phyloP scores from a whole-genome alignment of 2,113 vertebrate species.

The Salvelinus sp. region DNA sequence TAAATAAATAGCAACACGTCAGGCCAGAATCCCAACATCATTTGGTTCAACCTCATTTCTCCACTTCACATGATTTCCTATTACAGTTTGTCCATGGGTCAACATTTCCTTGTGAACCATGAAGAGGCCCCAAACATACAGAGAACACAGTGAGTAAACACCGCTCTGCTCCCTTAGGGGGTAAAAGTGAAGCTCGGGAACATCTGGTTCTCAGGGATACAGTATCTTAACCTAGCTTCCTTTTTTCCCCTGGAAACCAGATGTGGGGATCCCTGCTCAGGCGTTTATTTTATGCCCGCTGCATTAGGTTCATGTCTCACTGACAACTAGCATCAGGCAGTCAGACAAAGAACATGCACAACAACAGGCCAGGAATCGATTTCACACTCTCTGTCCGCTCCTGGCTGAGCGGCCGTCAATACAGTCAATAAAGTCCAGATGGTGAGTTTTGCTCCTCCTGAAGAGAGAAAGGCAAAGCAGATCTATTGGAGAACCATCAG shows the following conservation, averaged over 20 bases:
- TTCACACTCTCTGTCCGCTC: constrained; percentile 64
- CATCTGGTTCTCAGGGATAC: too few species aligned
- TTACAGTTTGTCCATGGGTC: not conserved
- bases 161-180: not conserved
- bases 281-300: not conserved
- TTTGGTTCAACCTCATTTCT: too few species aligned
- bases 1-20: too few species aligned
- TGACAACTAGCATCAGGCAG: constrained; percentile 1
- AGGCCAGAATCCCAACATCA: too few species aligned
- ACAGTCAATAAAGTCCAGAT: constrained; percentile 75
- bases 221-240: too few species aligned
- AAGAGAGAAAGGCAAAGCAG: constrained; percentile 49
- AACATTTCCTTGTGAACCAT: too few species aligned
- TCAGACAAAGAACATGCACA: constrained; percentile 50
- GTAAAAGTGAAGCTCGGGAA: constrained; percentile 33
- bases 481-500: constrained; percentile 70
- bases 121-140: too few species aligned
- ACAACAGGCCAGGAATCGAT: constrained; percentile 69
- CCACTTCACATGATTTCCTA: too few species aligned
- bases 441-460: constrained; percentile 69
- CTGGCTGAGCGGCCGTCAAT: constrained; percentile 63
- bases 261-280: not conserved
- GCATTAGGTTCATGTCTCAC: too few species aligned
- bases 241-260: too few species aligned
- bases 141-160: too few species aligned